Evolutionary conservation across 2,888 invertebrate genomes (phyloP).

Genomic region (Sinodicranocentrus sp.): DNA sequence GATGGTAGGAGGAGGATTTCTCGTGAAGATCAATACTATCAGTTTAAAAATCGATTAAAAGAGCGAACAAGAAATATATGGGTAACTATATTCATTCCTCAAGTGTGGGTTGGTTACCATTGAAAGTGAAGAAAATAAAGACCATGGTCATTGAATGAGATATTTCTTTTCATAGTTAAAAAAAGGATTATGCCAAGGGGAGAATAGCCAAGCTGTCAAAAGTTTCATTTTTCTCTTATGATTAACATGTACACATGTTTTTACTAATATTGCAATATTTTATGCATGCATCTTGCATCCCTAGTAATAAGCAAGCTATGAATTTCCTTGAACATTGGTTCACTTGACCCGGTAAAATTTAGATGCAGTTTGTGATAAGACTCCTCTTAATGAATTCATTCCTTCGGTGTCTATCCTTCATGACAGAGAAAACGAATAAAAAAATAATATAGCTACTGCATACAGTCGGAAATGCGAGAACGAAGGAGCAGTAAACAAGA

Average conservation of each 20-base stretch:
- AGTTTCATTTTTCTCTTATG: no score
- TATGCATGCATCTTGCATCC: no score
- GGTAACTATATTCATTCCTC: not conserved
- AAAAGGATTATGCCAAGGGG: no score
- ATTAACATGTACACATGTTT: no score
- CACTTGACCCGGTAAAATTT: conserved; percentile 5
- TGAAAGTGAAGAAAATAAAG: not conserved
- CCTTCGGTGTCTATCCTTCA: not conserved
- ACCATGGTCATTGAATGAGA: not conserved
- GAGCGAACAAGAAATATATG: not conserved
- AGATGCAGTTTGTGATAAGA: not conserved
- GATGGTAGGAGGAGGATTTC: not conserved
- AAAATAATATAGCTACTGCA: no score
- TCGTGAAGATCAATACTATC: conserved; percentile 8
- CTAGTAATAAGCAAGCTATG: not conserved
- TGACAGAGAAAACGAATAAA: not conserved
- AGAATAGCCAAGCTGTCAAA: no score
- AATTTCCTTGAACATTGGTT: not conserved
- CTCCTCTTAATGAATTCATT: not conserved
- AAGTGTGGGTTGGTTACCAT: not conserved
- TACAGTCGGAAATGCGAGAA: not conserved
- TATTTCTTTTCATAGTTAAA: no score
- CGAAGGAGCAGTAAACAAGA: not conserved
- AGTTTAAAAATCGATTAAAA: conserved; percentile 1
- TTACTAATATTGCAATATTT: no score